Conservation (phyloP, 2,888 invertebrate genomes). For the Schizotus pectinicornis region DNA sequence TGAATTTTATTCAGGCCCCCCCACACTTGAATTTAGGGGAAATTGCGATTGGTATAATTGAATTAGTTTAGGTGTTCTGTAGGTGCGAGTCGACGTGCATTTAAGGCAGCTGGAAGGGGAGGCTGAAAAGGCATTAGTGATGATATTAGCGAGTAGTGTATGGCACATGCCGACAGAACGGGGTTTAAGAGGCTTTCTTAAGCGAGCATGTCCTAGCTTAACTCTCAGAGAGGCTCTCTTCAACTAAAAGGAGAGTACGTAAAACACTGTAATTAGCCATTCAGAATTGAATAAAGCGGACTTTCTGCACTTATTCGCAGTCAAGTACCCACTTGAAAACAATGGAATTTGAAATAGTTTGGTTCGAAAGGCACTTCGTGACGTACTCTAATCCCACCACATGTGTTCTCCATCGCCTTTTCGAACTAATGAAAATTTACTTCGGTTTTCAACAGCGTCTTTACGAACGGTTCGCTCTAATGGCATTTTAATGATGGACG, state of each 20-base stretch:
- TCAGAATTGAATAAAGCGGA: constrained; percentile 31
- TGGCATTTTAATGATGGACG: constrained; percentile 29
- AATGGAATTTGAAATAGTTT: constrained; percentile 32
- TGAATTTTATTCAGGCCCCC: too few species aligned
- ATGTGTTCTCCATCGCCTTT: constrained; percentile 23
- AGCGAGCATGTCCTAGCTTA: constrained; percentile 16
- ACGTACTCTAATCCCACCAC: constrained; percentile 28
- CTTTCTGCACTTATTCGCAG: constrained; percentile 31
- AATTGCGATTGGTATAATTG: neutral
- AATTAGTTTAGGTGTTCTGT: too few species aligned
- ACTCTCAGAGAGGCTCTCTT: constrained; percentile 20
- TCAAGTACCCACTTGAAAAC: constrained; percentile 27
- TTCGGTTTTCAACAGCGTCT: constrained; percentile 15
- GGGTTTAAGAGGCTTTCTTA: constrained; percentile 14
- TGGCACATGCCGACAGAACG: constrained; percentile 10
- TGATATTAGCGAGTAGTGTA: constrained; percentile 14
- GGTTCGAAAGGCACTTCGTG: constrained; percentile 20
- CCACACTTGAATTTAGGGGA: neutral
- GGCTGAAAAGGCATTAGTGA: constrained; percentile 8
- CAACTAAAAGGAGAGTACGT: constrained; percentile 28
- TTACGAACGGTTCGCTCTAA: constrained; percentile 15
- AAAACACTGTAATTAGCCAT: constrained; percentile 37
- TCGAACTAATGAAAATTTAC: constrained; percentile 29
- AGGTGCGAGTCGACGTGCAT: neutral
- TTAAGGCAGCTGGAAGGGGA: neutral